phyloP scores from a whole-genome alignment of 30 jellyfish, hydroid and myxozoan genomes.

The Phacellophora camtschatica region DNA sequence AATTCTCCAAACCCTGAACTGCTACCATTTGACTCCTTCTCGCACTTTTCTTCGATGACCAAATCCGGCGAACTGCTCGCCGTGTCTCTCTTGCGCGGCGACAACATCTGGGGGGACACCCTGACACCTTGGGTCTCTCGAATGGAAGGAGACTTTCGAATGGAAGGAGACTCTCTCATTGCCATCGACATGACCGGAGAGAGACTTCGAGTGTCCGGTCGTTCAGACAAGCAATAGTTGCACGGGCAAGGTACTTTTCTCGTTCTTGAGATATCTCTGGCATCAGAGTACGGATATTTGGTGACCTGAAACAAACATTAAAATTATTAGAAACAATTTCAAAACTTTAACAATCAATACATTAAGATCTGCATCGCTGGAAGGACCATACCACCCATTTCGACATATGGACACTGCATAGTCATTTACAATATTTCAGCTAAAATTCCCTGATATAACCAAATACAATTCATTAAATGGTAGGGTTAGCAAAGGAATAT shows the following conservation, averaged over 20 bases:
- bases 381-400: too few species aligned
- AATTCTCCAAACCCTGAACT: constrained; percentile 67
- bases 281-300: constrained; percentile 52
- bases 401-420: too few species aligned
- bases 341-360: too few species aligned
- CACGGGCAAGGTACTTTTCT: constrained; percentile 65
- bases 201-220: constrained; percentile 16
- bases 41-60: constrained; percentile 61
- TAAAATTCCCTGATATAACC: too few species aligned
- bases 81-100: constrained; percentile 35
- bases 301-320: constrained; percentile 2
- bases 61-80: constrained; percentile 26
- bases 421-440: too few species aligned
- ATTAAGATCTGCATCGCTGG: too few species aligned
- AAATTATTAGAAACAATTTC: background rate
- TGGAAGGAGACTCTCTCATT: constrained; percentile 33
- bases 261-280: constrained; percentile 33
- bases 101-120: constrained; percentile 29
- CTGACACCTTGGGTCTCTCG: too few species aligned
- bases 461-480: too few species aligned
- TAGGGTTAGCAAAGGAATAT: too few species aligned
- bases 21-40: constrained; percentile 55
- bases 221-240: constrained; percentile 58
- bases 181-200: constrained; percentile 24
- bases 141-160: constrained; percentile 1